Evolutionary conservation across 37 sponge, comb jelly and placozoan genomes (phyloP), one percentile per base, ranked within the genome.

Genomic region (Mnemiopsis leidyi): DNA sequence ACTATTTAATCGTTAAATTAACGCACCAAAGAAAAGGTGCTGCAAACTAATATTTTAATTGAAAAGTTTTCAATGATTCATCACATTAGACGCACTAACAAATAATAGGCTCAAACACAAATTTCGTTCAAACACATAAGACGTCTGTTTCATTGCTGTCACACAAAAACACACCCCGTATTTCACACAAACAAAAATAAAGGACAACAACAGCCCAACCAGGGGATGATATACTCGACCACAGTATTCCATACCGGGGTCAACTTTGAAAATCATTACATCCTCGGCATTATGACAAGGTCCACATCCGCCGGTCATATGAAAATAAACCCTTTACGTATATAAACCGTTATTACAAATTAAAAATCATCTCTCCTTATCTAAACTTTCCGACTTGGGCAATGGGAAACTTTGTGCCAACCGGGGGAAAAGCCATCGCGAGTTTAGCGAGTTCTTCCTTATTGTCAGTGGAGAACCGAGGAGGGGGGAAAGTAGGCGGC

Each of bases 361-460:
- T 71, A 29, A 29, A 29, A 71, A 71, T 82, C 82, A 82, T 82
- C 3, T 82, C 82, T 35, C 23, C 32, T 34, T 82, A 82, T 82
- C 82, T 82, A 82, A 82, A 82, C 82, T 82, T 82, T 3, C 82
- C 82, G 31, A 35, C 82, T 35, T 82, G 82, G 7, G 82, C 36
- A 23, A 82, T 82, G 23, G 82, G 36, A 30, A 82, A 82, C 38
- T 82, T 82, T 20, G 82, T 18, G 35, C 82, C 82, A 1, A 82
- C 38, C 5, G 35, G 35, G 7, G 23, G 82, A 34, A 82, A 82
- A 7, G 82, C 32, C 82, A 82, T 82, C n/a, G n/a, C n/a, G 23
- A 82, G 38, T 30, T 82, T 82, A 32, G 82, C 82, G 3, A 82
- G 82, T 35, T 82, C 82, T 37, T 82, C 82, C 82, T 82, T 82